Percentiles rank a stretch among this genome's conserved stretches.
These are phyloP conservation scores for Myotis brandtii DNA, from an alignment of 2,113 vertebrate species.

Conservation along the genomic window DNA sequence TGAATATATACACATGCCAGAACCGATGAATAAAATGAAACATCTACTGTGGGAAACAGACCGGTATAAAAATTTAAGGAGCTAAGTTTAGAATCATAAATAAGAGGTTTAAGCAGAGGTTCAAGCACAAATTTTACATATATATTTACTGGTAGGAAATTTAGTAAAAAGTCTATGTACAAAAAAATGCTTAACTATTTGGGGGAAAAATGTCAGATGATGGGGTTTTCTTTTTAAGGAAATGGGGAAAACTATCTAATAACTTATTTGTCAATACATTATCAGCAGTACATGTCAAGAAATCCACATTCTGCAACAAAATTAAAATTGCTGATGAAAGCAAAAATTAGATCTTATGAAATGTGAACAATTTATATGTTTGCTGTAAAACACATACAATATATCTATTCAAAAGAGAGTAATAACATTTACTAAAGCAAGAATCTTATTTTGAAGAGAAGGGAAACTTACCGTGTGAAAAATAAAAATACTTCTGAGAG, in stretches of 20 bases:
- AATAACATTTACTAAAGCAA: slow-evolving; percentile 31
- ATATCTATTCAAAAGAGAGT: background rate
- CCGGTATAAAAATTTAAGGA: background rate
- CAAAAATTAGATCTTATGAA: background rate
- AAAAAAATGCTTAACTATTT: background rate
- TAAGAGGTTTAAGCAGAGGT: background rate
- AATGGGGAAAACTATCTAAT: background rate
- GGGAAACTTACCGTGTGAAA: background rate
- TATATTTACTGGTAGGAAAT: background rate
- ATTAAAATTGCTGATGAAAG: slow-evolving; percentile 50
- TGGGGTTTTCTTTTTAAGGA: background rate
- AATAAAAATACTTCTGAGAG: background rate
- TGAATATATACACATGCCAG: background rate
- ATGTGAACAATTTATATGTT: slow-evolving; percentile 1
- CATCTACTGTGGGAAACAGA: background rate
- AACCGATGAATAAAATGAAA: background rate
- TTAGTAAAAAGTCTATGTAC: background rate
- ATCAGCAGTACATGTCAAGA: background rate
- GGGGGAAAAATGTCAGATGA: background rate
- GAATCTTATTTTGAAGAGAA: slow-evolving; percentile 38
- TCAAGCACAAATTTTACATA: background rate
- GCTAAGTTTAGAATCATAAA: background rate
- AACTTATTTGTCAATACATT: background rate
- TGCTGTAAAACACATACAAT: slow-evolving; percentile 22
- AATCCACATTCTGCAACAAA: slow-evolving; percentile 7